Conservation (phyloP, 2,888 invertebrate species). For the Drosophila phalerata region DNA sequence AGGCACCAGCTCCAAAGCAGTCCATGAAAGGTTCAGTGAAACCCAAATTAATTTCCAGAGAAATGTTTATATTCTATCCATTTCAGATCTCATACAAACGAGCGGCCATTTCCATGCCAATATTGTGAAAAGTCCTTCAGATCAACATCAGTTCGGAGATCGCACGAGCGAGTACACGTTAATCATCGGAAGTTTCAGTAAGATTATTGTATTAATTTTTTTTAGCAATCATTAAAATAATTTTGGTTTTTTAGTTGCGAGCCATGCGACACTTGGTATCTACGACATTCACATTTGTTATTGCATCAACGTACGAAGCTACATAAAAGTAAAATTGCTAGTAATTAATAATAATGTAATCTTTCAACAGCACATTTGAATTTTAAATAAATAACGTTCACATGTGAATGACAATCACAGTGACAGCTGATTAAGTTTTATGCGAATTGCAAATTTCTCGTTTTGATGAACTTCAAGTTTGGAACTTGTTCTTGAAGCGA, state of each 20-base stretch:
- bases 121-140: conserved; percentile 60
- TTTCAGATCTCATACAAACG: conserved; percentile 61
- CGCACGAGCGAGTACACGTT: conserved; percentile 58
- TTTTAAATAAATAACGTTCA: conserved; percentile 8
- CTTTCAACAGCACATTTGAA: neutral
- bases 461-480: conserved; percentile 6
- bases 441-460: conserved; percentile 39
- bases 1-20: conserved; percentile 59
- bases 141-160: conserved; percentile 56
- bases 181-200: conserved; percentile 60
- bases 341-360: neutral
- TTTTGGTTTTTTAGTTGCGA: conserved; percentile 52
- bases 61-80: neutral
- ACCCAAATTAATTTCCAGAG: neutral
- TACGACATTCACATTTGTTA: conserved; percentile 54
- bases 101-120: conserved; percentile 61
- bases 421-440: conserved; percentile 36
- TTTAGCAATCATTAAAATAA: neutral
- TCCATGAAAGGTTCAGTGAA: conserved; percentile 56
- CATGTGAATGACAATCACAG: conserved; percentile 18
- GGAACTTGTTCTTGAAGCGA: conserved; percentile 15
- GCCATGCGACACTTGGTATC: conserved; percentile 60
- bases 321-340: conserved; percentile 44
- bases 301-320: conserved; percentile 55
- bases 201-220: conserved; percentile 3